Percentiles rank a stretch among this genome's conserved stretches.
Evolutionary conservation across 2,113 vertebrate genomes (phyloP).

Genomic region (Athene noctua): DNA sequence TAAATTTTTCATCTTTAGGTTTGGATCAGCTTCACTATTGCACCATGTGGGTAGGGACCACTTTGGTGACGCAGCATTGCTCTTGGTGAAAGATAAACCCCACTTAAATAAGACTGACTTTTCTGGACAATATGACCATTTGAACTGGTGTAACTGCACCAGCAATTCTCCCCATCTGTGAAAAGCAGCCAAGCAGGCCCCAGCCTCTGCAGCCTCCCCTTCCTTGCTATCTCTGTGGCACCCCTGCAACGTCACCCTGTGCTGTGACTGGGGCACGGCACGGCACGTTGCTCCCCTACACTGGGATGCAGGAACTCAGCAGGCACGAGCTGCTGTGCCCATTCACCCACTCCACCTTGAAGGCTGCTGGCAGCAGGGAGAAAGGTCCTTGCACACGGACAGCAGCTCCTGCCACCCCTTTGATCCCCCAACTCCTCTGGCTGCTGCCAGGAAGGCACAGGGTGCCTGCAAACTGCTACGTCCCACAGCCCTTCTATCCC

Average conservation of each 20-base stretch:
- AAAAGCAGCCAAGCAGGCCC: too few species aligned
- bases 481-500: not conserved
- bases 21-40: not conserved
- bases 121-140: not conserved
- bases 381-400: rapidly evolving
- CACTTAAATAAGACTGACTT: not conserved
- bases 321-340: not conserved
- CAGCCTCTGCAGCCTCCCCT: too few species aligned
- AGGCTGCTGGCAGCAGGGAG: not conserved
- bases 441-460: not conserved
- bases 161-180: not conserved
- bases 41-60: rapidly evolving
- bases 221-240: not conserved
- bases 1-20: not conserved
- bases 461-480: not conserved
- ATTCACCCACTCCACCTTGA: not conserved
- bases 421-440: rapidly evolving
- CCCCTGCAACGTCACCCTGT: rapidly evolving
- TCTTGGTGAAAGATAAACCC: not conserved
- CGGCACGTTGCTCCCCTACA: rapidly evolving
- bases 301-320: rapidly evolving
- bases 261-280: rapidly evolving
- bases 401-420: not conserved
- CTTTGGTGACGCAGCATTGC: too few species aligned
- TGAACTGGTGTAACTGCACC: not conserved